phyloP scores from a whole-genome alignment of 2,888 invertebrate genomes.

The Oxycera nigricornis region DNA sequence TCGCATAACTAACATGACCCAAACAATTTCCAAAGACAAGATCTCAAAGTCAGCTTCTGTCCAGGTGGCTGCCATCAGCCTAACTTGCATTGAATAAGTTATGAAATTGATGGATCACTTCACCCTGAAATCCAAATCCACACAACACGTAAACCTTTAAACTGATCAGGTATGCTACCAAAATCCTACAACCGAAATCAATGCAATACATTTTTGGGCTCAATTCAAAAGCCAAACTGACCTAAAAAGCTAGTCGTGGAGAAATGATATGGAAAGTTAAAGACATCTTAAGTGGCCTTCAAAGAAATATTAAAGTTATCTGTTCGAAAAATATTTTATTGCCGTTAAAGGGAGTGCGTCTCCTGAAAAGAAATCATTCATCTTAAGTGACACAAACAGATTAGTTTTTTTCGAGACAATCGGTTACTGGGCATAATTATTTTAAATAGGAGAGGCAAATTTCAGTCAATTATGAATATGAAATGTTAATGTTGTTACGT shows the following conservation, averaged over 20 bases:
- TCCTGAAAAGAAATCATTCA: slow-evolving; percentile 13
- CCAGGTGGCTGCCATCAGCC: no score
- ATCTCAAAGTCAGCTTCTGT: no score
- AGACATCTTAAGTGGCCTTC: not conserved
- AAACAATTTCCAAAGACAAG: no score
- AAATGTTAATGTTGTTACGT: slow-evolving; percentile 29
- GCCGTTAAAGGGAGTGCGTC: slow-evolving; percentile 23
- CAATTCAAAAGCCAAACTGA: not conserved
- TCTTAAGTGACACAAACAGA: slow-evolving; percentile 3
- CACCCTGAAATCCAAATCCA: no score
- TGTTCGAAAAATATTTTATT: not conserved
- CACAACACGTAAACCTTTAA: no score
- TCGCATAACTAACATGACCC: no score
- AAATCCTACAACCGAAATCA: not conserved
- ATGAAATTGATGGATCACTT: no score
- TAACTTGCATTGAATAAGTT: no score
- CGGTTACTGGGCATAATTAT: not conserved
- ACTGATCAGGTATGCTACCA: not conserved
- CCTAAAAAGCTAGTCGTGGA: not conserved
- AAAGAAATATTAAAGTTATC: not conserved
- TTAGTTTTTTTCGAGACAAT: not conserved
- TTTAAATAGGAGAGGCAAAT: slow-evolving; percentile 5
- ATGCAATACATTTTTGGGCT: slow-evolving; percentile 9
- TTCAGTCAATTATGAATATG: slow-evolving; percentile 9
- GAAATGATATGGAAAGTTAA: slow-evolving; percentile 25